Percentiles rank a stretch among this genome's conserved stretches.
phyloP scores from a whole-genome alignment of 2,113 vertebrate genomes.

The Brachyistius frenatus region DNA sequence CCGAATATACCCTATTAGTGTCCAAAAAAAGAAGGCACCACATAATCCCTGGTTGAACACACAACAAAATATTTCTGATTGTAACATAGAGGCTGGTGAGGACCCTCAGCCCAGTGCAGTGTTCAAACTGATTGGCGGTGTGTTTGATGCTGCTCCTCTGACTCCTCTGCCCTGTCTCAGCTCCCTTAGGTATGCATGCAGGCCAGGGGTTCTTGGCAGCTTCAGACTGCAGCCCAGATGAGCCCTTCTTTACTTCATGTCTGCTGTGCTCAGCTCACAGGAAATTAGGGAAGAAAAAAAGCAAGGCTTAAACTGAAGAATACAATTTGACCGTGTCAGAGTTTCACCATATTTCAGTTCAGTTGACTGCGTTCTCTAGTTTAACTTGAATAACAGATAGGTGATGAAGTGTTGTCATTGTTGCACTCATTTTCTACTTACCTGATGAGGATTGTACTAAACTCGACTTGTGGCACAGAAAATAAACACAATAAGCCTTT shows the following conservation, averaged over 20 bases:
- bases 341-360: slow-evolving; percentile 16
- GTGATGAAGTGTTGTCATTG: slow-evolving; percentile 12
- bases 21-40: neutral
- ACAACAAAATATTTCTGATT: slow-evolving; percentile 16
- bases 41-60: neutral
- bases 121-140: slow-evolving; percentile 27
- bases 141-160: slow-evolving; percentile 55
- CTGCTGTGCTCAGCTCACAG: slow-evolving; percentile 57
- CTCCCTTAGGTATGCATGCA: slow-evolving; percentile 70
- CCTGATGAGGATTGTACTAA: neutral
- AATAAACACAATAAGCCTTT: slow-evolving; percentile 28
- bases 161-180: slow-evolving; percentile 64
- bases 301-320: slow-evolving; percentile 31
- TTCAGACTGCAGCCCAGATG: slow-evolving; percentile 72
- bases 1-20: neutral
- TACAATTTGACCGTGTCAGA: slow-evolving; percentile 31
- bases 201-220: slow-evolving; percentile 68
- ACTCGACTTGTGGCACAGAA: slow-evolving; percentile 40
- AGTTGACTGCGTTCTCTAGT: slow-evolving; percentile 9
- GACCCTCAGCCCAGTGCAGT: neutral
- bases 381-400: slow-evolving; percentile 13
- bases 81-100: slow-evolving; percentile 23
- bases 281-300: slow-evolving; percentile 69
- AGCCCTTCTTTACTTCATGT: slow-evolving; percentile 52
- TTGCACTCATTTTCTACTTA: slow-evolving; percentile 13